These are phyloP conservation scores for Cynaeus angustus DNA, from an alignment of 2,888 invertebrate genomes.

Conservation along the genomic window DNA sequence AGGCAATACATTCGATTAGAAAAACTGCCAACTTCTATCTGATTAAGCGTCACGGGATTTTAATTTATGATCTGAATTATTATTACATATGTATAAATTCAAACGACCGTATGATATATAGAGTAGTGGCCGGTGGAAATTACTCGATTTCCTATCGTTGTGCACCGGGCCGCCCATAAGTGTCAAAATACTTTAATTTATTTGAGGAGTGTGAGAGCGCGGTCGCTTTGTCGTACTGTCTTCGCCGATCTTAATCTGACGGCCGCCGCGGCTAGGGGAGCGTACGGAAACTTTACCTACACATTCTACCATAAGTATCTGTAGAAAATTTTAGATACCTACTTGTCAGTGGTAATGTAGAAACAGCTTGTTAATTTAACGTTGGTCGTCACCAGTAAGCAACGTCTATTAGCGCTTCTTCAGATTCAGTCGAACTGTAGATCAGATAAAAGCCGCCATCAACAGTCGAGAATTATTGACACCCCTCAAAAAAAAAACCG, in stretches of 20 bases:
- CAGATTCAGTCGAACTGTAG: too few relatives aligned
- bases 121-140: constrained; percentile 40
- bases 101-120: constrained; percentile 53
- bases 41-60: constrained; percentile 54
- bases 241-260: constrained; percentile 43
- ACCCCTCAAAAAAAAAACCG: not conserved
- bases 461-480: too few relatives aligned
- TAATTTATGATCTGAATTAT: constrained; percentile 60
- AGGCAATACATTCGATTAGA: constrained; percentile 60
- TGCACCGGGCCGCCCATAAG: constrained; percentile 34
- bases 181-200: constrained; percentile 47
- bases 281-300: too few relatives aligned
- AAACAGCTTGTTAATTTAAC: too few relatives aligned
- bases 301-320: too few relatives aligned
- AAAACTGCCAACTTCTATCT: constrained; percentile 58
- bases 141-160: constrained; percentile 42
- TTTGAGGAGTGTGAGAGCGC: constrained; percentile 39
- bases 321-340: too few relatives aligned
- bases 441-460: too few relatives aligned
- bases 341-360: too few relatives aligned
- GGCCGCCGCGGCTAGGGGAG: not conserved
- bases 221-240: constrained; percentile 37
- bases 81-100: constrained; percentile 60
- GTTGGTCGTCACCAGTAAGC: too few relatives aligned
- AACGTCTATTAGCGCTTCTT: too few relatives aligned